Evolutionary conservation across 2,888 invertebrate species (phyloP).

Genomic region (Fissipunctia ypsillon): DNA sequence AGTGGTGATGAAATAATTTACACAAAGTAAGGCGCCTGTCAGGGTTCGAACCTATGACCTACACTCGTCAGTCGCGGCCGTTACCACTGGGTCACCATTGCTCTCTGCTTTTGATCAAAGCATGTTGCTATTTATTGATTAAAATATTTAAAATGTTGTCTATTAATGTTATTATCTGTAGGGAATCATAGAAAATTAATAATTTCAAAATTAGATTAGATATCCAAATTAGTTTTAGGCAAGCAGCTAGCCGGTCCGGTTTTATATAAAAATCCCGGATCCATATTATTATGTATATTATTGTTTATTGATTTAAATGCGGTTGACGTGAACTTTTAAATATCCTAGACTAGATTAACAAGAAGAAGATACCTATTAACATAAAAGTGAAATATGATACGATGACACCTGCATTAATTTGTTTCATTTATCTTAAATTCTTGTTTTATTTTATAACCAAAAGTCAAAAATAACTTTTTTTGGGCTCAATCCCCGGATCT

Average conservation of each 20-base stretch:
- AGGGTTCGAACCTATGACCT: no score
- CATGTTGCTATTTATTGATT: no score
- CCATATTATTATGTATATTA: background rate
- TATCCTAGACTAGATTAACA: background rate
- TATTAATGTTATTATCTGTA: no score
- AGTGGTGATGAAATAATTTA: no score
- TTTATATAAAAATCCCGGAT: conserved; percentile 17
- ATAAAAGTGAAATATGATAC: background rate
- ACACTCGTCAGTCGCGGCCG: no score
- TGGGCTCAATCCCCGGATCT: background rate
- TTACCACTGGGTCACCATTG: no score
- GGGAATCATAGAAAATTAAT: no score
- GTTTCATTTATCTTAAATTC: background rate
- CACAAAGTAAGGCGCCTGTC: no score
- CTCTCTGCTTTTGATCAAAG: no score
- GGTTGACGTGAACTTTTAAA: conserved; percentile 24
- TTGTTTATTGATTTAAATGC: background rate
- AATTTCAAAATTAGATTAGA: background rate
- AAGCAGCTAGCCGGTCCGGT: background rate
- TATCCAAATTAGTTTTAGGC: background rate
- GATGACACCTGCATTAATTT: background rate
- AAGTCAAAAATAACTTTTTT: background rate
- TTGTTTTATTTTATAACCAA: background rate
- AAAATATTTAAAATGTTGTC: no score
- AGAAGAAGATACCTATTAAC: background rate